These are phyloP conservation scores for Hydractinia symbiolongicarpus DNA, from an alignment of 30 jellyfish, hydroid and myxozoan species.

Conservation along the genomic window DNA sequence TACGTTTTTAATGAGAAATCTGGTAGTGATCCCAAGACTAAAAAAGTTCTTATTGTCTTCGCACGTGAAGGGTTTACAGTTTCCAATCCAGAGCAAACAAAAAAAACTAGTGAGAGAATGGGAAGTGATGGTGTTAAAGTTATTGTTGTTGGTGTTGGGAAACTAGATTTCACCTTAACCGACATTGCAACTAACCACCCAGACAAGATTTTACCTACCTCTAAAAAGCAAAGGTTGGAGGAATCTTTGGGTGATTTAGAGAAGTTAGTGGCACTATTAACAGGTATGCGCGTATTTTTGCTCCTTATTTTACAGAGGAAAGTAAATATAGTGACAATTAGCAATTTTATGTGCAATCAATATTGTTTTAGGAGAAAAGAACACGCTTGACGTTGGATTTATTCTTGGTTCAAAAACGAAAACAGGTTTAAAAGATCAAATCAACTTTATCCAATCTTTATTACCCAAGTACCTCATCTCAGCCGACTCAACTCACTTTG, in stretches of 20 bases:
- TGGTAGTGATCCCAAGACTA: not conserved
- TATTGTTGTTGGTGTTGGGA: constrained; percentile 36
- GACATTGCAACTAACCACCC: constrained; percentile 8
- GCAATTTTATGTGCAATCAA: not conserved
- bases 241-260: not conserved
- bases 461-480: constrained; percentile 5
- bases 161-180: not conserved
- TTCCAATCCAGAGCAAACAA: not conserved
- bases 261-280: not conserved
- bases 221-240: not conserved
- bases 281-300: not conserved
- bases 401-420: constrained; percentile 10
- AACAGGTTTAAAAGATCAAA: not conserved
- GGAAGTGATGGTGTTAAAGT: not conserved
- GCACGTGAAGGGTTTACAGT: constrained; percentile 1
- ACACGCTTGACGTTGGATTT: constrained; percentile 13
- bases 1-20: not conserved
- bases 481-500: constrained; percentile 6
- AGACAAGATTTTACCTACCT: constrained; percentile 14
- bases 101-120: not conserved
- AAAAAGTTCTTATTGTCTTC: constrained; percentile 11
- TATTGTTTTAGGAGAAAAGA: not conserved
- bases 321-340: not conserved
- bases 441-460: not conserved
- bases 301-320: not conserved